Base-by-base conservation (phyloP, 2,888 invertebrate species). In the Orthosia gracilis region DNA sequence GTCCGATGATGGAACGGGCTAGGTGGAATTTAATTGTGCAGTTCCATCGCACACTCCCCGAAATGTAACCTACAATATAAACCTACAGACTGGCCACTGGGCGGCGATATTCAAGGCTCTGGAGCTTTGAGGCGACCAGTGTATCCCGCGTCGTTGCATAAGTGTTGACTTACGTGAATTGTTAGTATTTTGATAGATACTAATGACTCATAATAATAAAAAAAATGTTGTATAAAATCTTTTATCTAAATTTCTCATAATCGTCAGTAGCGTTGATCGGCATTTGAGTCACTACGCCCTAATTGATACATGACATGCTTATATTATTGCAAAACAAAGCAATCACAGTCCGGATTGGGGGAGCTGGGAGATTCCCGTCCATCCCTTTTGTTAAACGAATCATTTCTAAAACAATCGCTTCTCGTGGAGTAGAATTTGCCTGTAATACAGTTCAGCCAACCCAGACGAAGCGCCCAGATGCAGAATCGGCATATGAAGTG, bases 241-340 rank as follows among this genome's bases (percentile, higher is more conserved):
- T 12, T 15, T 61, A 73, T n/a, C 31, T 72, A 21, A 15, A 59
- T 72, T 23, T 45, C 50, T 52, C 73, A 73, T 73, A 49, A 31
- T 47, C 40, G 17, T 69, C 7, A 45, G 58, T 54, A 47, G 12
- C 17, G 47, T 47, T 26, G 21, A 31, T n/a, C 15, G 52, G 17
- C 7, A 9, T 7, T 40, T 40, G 40, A 40, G 40, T 40, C 40
- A 40, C 40, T 40, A 40, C 40, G 40, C 40, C 40, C 40, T 40
- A 40, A 40, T 9, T 40, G 49, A 13, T 2, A 21, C 13, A 68
- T 40, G 40, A 31, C 15, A 15, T 40, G 18, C 13, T 12, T 59
- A n/a, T n/a, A n/a, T 26, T 18, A 31, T 72, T 21, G 7, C 17
- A 13, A 59, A 72, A 72, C 73, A 59, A 72, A 73, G 18, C 4